These are phyloP conservation scores for Odontomyia ornata DNA, from an alignment of 2,888 invertebrate genomes.

Conservation along the genomic window DNA sequence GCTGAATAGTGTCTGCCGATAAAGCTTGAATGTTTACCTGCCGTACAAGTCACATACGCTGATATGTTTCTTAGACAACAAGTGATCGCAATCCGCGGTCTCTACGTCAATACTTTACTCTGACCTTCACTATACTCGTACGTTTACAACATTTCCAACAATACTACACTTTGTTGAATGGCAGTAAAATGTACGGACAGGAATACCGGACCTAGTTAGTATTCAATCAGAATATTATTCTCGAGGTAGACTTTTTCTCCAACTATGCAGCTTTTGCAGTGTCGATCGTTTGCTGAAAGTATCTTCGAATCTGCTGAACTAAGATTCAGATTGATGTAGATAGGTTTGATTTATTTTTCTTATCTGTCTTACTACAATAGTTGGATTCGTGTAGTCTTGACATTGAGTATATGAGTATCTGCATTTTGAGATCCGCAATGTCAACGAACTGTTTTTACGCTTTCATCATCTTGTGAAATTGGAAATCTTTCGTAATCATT, in stretches of 20 bases:
- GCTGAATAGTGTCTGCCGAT: no score
- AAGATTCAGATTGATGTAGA: neutral
- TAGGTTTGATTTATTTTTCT: neutral
- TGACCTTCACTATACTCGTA: neutral
- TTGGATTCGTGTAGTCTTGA: neutral
- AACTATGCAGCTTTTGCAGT: neutral
- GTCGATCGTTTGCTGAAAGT: neutral
- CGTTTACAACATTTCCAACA: no score
- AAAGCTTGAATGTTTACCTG: no score
- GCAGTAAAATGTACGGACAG: neutral
- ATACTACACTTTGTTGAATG: neutral
- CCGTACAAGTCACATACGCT: no score
- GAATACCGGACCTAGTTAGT: constrained; percentile 21
- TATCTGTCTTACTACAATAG: neutral
- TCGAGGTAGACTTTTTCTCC: neutral
- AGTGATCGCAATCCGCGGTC: neutral
- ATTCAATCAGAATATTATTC: constrained; percentile 2
- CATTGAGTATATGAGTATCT: constrained; percentile 4
- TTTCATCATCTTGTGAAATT: neutral
- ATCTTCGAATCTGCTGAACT: neutral
- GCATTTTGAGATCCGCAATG: neutral
- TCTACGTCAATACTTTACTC: neutral
- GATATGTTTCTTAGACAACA: neutral
- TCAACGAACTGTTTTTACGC: constrained; percentile 15
- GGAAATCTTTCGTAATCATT: neutral